phyloP scores from a whole-genome alignment of 2,797 vertebrate genomes.

The Falco cherrug region DNA sequence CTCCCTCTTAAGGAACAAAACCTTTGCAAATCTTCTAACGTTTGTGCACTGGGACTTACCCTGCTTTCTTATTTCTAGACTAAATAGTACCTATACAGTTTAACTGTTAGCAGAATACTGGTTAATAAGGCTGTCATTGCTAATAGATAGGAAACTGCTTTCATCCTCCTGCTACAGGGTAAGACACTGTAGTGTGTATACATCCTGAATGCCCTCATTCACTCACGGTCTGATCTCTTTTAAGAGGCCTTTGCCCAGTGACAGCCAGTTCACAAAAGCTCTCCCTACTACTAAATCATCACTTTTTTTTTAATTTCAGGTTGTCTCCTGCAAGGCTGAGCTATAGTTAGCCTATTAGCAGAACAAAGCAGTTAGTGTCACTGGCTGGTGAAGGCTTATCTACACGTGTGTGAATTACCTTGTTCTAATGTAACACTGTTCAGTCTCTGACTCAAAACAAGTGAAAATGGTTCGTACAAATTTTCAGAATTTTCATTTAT shows the following conservation, averaged over 20 bases:
- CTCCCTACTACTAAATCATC: neutral
- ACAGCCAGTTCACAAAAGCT: neutral
- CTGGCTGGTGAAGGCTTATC: neutral
- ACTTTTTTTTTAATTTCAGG: neutral
- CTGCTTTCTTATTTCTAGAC: neutral
- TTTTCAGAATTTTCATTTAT: neutral
- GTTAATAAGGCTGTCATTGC: neutral
- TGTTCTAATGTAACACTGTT: rapidly evolving
- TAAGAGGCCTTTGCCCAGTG: neutral
- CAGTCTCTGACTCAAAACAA: neutral
- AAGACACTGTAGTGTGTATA: neutral
- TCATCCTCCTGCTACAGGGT: neutral
- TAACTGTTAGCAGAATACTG: neutral
- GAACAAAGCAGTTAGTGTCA: neutral
- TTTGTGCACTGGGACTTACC: neutral
- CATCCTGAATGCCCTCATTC: neutral
- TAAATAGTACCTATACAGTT: neutral
- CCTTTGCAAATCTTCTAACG: neutral
- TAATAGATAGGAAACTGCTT: neutral
- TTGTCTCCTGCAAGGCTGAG: neutral
- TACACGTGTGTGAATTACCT: neutral
- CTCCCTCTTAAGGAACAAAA: neutral
- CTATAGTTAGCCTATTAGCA: neutral
- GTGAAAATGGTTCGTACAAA: neutral
- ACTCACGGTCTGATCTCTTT: neutral